phyloP scores from a whole-genome alignment of 2,113 vertebrate species.

The Talpa occidentalis region DNA sequence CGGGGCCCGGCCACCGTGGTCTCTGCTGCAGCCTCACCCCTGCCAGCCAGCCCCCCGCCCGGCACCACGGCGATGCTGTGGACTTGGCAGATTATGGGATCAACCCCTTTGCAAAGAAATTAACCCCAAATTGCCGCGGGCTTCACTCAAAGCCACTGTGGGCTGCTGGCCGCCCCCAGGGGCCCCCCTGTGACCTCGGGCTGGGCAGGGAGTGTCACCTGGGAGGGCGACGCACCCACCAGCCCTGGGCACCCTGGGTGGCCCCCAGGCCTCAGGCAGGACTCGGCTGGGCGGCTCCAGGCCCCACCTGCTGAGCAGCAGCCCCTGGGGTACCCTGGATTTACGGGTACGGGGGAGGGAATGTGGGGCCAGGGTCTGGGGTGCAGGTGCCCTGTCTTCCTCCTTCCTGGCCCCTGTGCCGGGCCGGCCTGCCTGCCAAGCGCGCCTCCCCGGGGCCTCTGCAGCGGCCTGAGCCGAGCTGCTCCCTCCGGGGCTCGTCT shows the following conservation, averaged over 20 bases:
- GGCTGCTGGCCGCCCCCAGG: not conserved
- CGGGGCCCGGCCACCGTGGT: too few species aligned
- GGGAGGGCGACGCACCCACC: rapidly evolving
- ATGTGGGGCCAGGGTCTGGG: not conserved
- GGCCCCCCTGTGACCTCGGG: not conserved
- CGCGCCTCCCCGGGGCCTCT: too few species aligned
- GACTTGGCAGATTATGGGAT: slow-evolving; percentile 17
- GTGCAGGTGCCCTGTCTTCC: not conserved
- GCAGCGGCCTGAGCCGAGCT: too few species aligned
- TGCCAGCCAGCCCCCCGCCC: not conserved
- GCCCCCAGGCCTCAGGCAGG: rapidly evolving
- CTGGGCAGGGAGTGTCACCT: not conserved
- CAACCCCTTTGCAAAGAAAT: slow-evolving; percentile 22
- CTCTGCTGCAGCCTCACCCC: too few species aligned
- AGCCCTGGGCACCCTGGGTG: too few species aligned
- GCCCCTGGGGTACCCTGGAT: not conserved
- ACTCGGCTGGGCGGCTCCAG: not conserved
- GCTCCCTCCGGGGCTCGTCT: too few species aligned
- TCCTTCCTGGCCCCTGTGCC: not conserved
- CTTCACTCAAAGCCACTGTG: not conserved
- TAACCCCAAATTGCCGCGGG: not conserved
- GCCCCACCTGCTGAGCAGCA: too few species aligned
- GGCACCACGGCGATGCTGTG: not conserved
- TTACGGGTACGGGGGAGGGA: not conserved
- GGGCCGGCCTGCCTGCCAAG: too few species aligned